Percentiles rank a stretch among this genome's conserved stretches.
Evolutionary conservation across 2,797 vertebrate genomes (phyloP).

Genomic region (Iguana delicatissima): DNA sequence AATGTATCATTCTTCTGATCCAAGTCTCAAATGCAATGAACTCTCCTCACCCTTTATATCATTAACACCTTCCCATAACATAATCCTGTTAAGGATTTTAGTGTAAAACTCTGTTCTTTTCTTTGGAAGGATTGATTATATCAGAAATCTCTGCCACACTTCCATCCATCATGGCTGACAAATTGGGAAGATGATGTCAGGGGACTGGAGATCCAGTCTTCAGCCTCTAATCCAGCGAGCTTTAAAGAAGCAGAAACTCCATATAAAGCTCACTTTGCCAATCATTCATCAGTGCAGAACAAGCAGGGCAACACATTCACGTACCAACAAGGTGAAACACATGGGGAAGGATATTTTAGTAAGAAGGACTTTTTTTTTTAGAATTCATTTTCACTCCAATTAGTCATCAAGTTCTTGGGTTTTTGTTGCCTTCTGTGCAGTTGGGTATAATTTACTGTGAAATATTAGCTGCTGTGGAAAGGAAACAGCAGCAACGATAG

Average conservation of each 20-base stretch:
- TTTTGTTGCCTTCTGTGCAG: not conserved
- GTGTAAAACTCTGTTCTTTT: too few species aligned
- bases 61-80: too few species aligned
- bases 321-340: not conserved
- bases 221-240: not conserved
- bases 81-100: too few species aligned
- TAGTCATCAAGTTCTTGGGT: not conserved
- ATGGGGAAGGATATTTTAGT: not conserved
- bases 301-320: not conserved
- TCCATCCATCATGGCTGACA: not conserved
- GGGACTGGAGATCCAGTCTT: not conserved
- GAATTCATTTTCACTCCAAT: not conserved
- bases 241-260: not conserved
- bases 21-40: too few species aligned
- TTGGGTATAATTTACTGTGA: not conserved
- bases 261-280: not conserved
- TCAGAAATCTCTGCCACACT: constrained; percentile 31
- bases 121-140: constrained; percentile 58
- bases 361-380: not conserved
- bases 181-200: not conserved
- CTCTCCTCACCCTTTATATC: too few species aligned
- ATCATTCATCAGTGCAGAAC: not conserved
- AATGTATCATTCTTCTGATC: too few species aligned
- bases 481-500: not conserved
- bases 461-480: not conserved